Conservation (phyloP, 2,797 vertebrate genomes). For the Staurois parvus region DNA sequence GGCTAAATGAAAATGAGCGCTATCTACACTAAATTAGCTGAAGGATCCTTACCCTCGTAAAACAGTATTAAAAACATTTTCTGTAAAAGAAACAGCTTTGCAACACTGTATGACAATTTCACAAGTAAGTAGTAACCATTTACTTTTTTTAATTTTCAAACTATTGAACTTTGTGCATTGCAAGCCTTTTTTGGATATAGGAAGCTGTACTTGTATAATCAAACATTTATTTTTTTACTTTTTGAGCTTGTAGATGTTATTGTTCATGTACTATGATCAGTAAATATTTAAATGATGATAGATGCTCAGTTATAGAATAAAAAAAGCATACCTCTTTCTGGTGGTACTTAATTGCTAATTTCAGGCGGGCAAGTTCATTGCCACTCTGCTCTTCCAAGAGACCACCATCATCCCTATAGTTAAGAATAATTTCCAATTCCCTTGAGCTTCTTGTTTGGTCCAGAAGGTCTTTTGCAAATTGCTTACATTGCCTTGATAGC, state of each 20-base stretch:
- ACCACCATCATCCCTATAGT: slow-evolving; percentile 90
- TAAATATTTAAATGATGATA: background rate
- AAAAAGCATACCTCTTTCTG: slow-evolving; percentile 92
- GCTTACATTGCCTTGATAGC: slow-evolving; percentile 88
- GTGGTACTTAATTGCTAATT: slow-evolving; percentile 95
- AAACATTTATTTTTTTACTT: background rate
- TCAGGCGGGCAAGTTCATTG: slow-evolving; percentile 92
- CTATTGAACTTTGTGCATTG: background rate
- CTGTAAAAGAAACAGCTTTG: background rate
- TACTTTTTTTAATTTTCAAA: background rate
- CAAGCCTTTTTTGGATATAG: background rate
- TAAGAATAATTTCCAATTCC: slow-evolving; percentile 95
- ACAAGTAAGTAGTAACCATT: background rate
- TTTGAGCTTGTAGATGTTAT: background rate
- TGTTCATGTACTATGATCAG: background rate
- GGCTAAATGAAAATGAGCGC: no score
- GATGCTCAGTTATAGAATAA: background rate
- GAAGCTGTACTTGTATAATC: background rate
- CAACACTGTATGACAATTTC: background rate
- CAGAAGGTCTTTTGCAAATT: slow-evolving; percentile 95
- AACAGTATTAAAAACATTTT: background rate
- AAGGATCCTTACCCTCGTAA: background rate
- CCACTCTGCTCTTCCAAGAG: slow-evolving; percentile 87
- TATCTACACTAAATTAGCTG: no score
- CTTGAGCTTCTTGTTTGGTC: slow-evolving; percentile 97